Conservation (phyloP, 2,888 invertebrate genomes). For the Lasioglossum villosulum region DNA sequence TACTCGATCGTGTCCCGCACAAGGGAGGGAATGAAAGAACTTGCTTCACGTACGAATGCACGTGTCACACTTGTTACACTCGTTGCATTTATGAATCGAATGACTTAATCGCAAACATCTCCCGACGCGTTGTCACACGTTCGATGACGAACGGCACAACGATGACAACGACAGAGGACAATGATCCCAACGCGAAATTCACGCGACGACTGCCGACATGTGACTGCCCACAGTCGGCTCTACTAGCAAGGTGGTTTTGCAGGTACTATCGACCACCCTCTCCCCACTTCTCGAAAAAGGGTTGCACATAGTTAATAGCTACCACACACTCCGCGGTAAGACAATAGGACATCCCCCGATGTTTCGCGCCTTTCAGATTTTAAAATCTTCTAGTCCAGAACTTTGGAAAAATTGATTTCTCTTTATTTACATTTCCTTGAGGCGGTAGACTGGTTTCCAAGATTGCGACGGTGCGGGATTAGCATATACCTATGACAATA, state of each 20-base stretch:
- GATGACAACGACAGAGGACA: background rate
- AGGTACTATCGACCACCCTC: slow-evolving; percentile 80
- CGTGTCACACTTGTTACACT: slow-evolving; percentile 16
- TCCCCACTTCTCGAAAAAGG: slow-evolving; percentile 74
- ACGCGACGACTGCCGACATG: slow-evolving; percentile 78
- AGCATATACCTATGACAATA: too few species aligned
- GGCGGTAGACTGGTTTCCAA: too few species aligned
- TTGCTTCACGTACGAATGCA: background rate
- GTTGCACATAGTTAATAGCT: slow-evolving; percentile 41
- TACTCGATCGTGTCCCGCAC: slow-evolving; percentile 7
- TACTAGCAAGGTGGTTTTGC: slow-evolving; percentile 74
- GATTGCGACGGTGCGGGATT: too few species aligned
- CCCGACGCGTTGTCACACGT: background rate
- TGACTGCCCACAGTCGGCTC: slow-evolving; percentile 78
- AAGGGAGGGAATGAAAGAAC: background rate
- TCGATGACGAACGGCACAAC: slow-evolving; percentile 4
- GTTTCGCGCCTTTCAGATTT: background rate
- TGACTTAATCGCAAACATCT: background rate
- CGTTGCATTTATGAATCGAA: background rate
- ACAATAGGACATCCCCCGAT: background rate
- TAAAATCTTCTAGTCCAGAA: background rate
- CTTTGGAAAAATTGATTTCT: background rate
- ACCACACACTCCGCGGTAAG: background rate
- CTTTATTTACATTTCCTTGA: background rate
- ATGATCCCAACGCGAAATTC: slow-evolving; percentile 39